Conservation (phyloP, 2,888 invertebrate species). For the Scaptomyza polygonia region DNA sequence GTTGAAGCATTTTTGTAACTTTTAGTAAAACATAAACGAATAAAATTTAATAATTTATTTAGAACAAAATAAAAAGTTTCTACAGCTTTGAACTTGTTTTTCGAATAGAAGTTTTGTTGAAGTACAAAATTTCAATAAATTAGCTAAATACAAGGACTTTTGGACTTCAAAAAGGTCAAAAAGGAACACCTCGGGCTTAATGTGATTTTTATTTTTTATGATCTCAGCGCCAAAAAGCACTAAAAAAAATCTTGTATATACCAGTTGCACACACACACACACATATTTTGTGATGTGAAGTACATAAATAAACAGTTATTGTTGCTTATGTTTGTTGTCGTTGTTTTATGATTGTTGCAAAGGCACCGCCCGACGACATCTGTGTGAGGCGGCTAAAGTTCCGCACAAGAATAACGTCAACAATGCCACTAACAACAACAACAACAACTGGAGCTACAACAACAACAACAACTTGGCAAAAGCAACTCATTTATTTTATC, state of each 20-base stretch:
- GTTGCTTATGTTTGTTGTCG: constrained; percentile 22
- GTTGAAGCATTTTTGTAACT: no score
- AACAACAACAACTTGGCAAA: constrained; percentile 52
- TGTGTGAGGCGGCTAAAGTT: constrained; percentile 58
- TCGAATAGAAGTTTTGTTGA: no score
- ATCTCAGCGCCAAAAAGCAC: constrained; percentile 40
- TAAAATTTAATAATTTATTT: no score
- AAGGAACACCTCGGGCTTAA: constrained; percentile 31
- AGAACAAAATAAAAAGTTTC: no score
- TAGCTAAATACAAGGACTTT: not conserved
- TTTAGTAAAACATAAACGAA: no score
- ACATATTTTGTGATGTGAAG: constrained; percentile 27
- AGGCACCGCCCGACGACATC: constrained; percentile 52
- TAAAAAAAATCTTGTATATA: constrained; percentile 39
- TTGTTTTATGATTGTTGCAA: constrained; percentile 59
- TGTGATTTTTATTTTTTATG: constrained; percentile 59
- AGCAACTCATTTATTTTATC: constrained; percentile 82
- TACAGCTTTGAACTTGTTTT: no score
- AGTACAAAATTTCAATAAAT: no score
- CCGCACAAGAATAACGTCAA: constrained; percentile 70
- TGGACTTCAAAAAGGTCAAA: not conserved
- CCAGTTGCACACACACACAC: constrained; percentile 9
- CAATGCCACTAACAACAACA: constrained; percentile 53
- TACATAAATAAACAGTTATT: constrained; percentile 66
- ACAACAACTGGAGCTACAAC: constrained; percentile 33